A percentile compares a stretch with the other conserved stretches of the same genome.
Conservation (phyloP, 2,113 vertebrate genomes). For the Melanostigma gelatinosum region DNA sequence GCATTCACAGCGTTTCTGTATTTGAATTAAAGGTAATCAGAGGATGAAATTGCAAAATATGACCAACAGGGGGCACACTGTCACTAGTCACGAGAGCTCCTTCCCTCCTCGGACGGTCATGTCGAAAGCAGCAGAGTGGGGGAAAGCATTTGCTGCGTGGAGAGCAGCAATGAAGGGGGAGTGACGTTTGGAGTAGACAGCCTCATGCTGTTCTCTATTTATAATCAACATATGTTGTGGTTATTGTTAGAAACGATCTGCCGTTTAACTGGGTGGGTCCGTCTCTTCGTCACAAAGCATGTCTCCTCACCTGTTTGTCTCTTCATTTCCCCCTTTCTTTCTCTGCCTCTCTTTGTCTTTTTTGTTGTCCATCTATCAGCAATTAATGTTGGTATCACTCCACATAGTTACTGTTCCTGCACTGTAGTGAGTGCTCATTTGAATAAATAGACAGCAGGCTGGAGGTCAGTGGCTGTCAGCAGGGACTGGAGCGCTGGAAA, state of each 20-base stretch:
- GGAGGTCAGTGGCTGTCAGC: neutral
- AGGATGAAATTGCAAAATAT: neutral
- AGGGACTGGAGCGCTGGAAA: neutral
- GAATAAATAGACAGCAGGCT: conserved; percentile 1
- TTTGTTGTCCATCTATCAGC: neutral
- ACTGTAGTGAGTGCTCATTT: conserved; percentile 1
- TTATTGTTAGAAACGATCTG: conserved; percentile 61
- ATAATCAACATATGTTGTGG: conserved; percentile 68
- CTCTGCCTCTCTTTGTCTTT: neutral
- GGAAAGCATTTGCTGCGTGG: conserved; percentile 41
- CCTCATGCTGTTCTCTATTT: conserved; percentile 63
- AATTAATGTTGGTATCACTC: neutral
- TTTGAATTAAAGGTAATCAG: neutral
- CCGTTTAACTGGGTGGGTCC: neutral
- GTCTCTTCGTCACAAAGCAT: neutral
- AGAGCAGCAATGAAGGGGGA: conserved; percentile 30
- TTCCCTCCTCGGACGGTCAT: conserved; percentile 26
- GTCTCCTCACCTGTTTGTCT: neutral
- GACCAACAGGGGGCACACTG: conserved; percentile 46
- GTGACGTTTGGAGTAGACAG: conserved; percentile 36
- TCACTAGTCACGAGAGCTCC: neutral
- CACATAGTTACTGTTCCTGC: neutral
- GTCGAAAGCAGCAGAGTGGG: conserved; percentile 9
- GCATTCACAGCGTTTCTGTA: neutral
- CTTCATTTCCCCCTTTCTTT: neutral